Evolutionary conservation across 2,797 vertebrate genomes (phyloP), one percentile per base, ranked within the genome.

Genomic region (Glossophaga mutica): DNA sequence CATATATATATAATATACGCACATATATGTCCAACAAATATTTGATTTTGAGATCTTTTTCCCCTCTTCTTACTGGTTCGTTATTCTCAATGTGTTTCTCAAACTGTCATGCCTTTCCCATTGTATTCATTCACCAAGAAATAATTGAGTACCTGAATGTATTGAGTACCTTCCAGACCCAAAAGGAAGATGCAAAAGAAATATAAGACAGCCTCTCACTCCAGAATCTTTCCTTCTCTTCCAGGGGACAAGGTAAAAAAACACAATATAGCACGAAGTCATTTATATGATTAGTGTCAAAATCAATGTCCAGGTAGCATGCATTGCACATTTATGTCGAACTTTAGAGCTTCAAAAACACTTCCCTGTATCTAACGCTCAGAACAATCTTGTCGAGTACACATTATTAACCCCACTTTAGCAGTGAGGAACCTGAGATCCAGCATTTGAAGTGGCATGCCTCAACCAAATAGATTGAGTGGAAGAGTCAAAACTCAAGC

Each of bases 181-280:
- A 29, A 93, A 93, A 94, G n/a, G 62, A 91, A 90, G 48, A 94
- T 65, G 70, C 18, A 55, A 73, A 95, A 96, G 46, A 94, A 94
- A 86, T 68, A 71, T 6, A 85, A 78, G 34, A 57, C 34, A 77
- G 71, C 62, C 48, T 88, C 77, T 34, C 48, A 73, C 37, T 94
- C 82, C 21, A 65, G 68, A 90, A 94, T 90, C 34, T 82, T 91
- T 59, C 19, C 16, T 4, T 89, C 44, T 74, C 87, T 68, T 74
- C 59, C 48, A 85, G 19, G 4, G 14, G n/a, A 10, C 82, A 83
- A 93, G 24, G 87, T 62, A 85, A 94, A 48, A 48, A 39, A 86
- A 91, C 24, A 89, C 3, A 19, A 81, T 37, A 39, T 50, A 67
- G 90, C 44, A 86, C 52, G 70, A 86, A 90, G 34, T 46, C 90